These are phyloP conservation scores for Heliconius hermathena DNA, from an alignment of 1,140 invertebrate species.

Conservation along the genomic window DNA sequence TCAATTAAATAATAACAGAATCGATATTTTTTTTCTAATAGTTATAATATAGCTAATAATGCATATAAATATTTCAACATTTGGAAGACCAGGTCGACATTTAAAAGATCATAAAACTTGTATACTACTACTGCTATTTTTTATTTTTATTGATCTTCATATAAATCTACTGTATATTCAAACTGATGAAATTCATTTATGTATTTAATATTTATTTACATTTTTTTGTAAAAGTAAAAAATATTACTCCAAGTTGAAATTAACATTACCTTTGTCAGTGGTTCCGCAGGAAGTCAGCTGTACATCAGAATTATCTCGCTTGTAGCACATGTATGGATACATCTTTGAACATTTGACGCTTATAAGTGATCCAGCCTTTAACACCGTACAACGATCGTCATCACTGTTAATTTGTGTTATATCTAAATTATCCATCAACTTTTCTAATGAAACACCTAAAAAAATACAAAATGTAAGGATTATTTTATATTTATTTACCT, in stretches of 20 bases:
- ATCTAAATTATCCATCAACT: not conserved
- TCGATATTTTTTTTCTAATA: no score
- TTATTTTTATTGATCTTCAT: no score
- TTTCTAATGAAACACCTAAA: not conserved
- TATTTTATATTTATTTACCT: not conserved
- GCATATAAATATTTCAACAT: no score
- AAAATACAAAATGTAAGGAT: not conserved
- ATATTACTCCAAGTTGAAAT: not conserved
- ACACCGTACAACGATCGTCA: not conserved
- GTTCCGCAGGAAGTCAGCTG: not conserved
- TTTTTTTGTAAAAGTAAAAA: no score
- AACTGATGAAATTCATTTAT: no score
- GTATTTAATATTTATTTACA: no score
- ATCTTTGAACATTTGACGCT: not conserved
- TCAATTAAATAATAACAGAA: no score
- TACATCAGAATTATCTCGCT: not conserved
- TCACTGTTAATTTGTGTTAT: not conserved
- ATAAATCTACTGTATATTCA: no score
- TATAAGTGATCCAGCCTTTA: conserved; percentile 2
- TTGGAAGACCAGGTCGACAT: no score
- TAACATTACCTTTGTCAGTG: not conserved
- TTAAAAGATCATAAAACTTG: no score
- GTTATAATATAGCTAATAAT: no score
- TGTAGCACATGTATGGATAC: not conserved
- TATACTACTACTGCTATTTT: no score